Conservation (phyloP, 2,797 vertebrate species). For the Synaphobranchus kaupii region DNA sequence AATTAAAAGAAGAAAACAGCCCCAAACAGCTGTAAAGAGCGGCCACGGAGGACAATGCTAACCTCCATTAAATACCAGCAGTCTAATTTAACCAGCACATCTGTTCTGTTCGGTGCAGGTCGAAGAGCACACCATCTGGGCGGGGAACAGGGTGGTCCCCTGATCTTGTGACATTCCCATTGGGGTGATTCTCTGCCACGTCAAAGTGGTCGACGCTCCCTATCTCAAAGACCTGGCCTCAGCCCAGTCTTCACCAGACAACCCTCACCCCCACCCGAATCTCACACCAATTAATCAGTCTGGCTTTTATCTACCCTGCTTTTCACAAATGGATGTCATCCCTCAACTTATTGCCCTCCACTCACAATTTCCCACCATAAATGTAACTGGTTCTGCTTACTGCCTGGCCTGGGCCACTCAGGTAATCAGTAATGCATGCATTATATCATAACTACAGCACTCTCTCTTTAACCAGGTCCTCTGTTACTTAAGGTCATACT, state of each 20-base stretch:
- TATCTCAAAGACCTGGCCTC: neutral
- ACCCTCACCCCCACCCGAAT: neutral
- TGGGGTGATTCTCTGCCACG: neutral
- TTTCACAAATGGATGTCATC: neutral
- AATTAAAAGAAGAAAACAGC: conserved; percentile 74
- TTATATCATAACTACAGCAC: neutral
- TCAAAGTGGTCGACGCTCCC: neutral
- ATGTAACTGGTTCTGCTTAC: no score
- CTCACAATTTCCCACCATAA: neutral
- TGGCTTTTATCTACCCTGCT: conserved; percentile 1
- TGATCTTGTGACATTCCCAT: neutral
- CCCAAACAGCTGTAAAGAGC: conserved; percentile 78
- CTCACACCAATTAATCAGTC: conserved; percentile 10
- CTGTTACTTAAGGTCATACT: neutral
- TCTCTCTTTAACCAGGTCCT: neutral
- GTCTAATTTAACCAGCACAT: conserved; percentile 78
- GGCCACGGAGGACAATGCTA: conserved; percentile 71
- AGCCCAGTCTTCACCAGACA: neutral
- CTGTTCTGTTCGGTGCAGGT: conserved; percentile 63
- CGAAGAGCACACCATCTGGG: conserved; percentile 64
- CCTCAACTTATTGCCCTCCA: neutral
- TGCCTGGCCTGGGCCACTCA: neutral
- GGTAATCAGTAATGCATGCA: neutral
- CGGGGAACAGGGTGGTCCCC: neutral
- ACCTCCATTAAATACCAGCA: conserved; percentile 76